phyloP scores from a whole-genome alignment of 1,140 invertebrate genomes.

The Tigriopus japonicus region DNA sequence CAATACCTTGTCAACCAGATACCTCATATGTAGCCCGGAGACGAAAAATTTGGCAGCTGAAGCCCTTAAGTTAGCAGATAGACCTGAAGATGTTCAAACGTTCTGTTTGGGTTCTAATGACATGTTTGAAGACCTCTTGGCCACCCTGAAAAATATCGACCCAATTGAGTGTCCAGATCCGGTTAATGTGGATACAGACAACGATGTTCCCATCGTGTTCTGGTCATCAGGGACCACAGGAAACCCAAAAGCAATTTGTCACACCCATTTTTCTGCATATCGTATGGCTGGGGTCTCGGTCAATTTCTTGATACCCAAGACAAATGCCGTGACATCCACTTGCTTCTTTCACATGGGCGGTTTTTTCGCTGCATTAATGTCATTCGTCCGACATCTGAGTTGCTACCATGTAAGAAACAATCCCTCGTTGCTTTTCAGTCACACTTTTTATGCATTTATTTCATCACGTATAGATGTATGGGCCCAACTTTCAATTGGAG shows the following conservation, averaged over 20 bases:
- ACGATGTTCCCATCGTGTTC: background rate
- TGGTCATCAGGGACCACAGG: background rate
- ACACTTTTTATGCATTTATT: background rate
- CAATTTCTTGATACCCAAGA: background rate
- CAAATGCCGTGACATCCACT: background rate
- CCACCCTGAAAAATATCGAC: background rate
- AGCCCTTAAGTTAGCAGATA: background rate
- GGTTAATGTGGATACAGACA: background rate
- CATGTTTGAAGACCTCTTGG: background rate
- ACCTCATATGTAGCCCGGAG: background rate
- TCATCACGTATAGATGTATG: background rate
- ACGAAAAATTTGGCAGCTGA: background rate
- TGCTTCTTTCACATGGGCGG: background rate
- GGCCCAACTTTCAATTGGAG: background rate
- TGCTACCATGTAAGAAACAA: background rate
- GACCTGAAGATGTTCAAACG: background rate
- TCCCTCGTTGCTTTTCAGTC: background rate
- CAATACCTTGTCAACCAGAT: background rate
- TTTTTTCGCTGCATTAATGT: background rate
- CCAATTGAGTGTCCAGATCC: background rate
- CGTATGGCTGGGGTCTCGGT: background rate
- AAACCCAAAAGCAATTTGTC: background rate
- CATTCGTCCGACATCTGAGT: background rate
- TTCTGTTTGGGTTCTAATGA: background rate
- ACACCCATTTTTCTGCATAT: background rate